phyloP scores from a whole-genome alignment of 1,140 invertebrate genomes.

The Zaprionus capensis region DNA sequence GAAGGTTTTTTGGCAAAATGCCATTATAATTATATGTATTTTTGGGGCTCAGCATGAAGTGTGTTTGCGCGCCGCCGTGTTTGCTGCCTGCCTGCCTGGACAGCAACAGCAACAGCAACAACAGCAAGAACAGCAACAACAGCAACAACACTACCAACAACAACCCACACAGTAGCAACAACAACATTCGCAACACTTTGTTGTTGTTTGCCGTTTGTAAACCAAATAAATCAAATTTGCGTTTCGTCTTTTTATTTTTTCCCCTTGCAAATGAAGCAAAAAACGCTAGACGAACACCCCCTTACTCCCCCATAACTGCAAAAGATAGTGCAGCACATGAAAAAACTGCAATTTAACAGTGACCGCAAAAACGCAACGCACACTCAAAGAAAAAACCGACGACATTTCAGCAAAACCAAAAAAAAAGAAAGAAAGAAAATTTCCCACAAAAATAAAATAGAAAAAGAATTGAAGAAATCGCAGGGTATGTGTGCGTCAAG shows the following conservation, averaged over 20 bases:
- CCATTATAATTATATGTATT: slow-evolving; percentile 77
- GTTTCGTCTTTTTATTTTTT: not conserved
- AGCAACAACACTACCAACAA: not conserved
- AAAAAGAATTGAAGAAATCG: not conserved
- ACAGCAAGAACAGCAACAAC: not conserved
- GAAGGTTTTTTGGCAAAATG: slow-evolving; percentile 69
- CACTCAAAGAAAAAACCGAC: not conserved
- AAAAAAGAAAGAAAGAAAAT: not conserved
- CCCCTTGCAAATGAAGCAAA: slow-evolving; percentile 46
- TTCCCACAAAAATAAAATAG: not conserved
- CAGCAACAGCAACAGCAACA: slow-evolving; percentile 20
- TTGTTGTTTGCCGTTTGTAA: slow-evolving; percentile 34
- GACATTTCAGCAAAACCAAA: not conserved
- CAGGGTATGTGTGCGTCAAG: slow-evolving; percentile 14
- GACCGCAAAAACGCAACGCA: not conserved
- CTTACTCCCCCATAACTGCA: not conserved
- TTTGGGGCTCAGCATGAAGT: slow-evolving; percentile 23
- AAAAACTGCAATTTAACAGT: not conserved
- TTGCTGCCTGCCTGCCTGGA: slow-evolving; percentile 24
- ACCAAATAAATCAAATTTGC: slow-evolving; percentile 31
- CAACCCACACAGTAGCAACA: slow-evolving; percentile 12
- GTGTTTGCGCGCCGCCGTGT: slow-evolving; percentile 40
- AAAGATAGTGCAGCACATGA: not conserved
- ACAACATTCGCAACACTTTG: slow-evolving; percentile 21
- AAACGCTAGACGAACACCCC: not conserved